phyloP scores from a whole-genome alignment of 2,113 vertebrate genomes.

The Chamaea fasciata region DNA sequence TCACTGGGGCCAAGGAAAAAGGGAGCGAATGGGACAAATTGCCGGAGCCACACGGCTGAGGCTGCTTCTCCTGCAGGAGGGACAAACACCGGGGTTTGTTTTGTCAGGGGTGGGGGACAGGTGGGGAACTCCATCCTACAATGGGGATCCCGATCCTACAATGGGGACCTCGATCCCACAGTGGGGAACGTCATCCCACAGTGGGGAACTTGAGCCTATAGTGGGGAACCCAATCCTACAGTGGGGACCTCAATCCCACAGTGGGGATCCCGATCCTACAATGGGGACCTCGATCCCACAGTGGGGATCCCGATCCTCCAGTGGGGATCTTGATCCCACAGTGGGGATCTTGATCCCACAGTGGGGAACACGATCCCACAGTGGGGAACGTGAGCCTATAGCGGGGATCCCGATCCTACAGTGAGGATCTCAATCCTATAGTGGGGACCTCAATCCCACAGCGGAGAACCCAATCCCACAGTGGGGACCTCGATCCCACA shows the following conservation, averaged over 20 bases:
- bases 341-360: no score
- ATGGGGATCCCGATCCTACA: accelerated
- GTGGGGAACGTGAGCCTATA: no score
- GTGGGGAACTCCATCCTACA: background rate
- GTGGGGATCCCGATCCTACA: no score
- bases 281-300: accelerated
- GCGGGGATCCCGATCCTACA: no score
- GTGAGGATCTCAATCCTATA: no score
- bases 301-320: accelerated
- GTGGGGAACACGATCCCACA: no score
- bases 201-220: background rate
- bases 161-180: background rate
- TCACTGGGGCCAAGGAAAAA: background rate
- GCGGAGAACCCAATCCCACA: no score
- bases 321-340: no score
- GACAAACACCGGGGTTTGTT: background rate
- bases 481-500: no score
- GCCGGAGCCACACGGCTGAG: accelerated
- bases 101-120: background rate
- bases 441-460: no score
- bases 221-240: no score
- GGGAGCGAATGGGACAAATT: background rate
- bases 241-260: background rate
- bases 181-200: background rate
- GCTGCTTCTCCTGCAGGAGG: background rate